Evolutionary conservation across 1,140 invertebrate species (phyloP).

Genomic region (Telenomus remus): DNA sequence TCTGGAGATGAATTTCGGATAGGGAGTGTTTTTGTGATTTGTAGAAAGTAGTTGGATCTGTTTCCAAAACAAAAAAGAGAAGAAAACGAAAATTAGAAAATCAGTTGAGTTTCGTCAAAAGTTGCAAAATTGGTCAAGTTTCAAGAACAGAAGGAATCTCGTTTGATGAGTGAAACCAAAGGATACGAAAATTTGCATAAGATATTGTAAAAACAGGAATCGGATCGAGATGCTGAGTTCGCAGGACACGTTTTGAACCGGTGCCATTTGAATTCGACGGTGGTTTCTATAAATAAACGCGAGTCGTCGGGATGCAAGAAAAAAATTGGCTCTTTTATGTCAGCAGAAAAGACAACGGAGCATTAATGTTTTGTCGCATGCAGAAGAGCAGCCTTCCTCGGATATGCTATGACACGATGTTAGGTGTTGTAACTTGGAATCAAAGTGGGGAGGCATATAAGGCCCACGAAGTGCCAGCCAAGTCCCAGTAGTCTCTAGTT

Average conservation of each 20-base stretch:
- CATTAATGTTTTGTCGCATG: constrained; percentile 24
- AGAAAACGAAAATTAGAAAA: too few species aligned
- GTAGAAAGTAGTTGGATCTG: too few species aligned
- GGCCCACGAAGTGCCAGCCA: constrained; percentile 64
- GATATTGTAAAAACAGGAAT: neutral
- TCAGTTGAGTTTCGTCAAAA: too few species aligned
- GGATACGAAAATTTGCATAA: neutral
- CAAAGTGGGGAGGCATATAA: constrained; percentile 75
- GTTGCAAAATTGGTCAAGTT: too few species aligned
- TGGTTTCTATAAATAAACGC: constrained; percentile 46
- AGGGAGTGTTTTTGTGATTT: too few species aligned
- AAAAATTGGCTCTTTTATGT: too few species aligned
- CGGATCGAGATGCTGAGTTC: neutral
- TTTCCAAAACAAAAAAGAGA: too few species aligned
- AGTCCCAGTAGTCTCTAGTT: constrained; percentile 73
- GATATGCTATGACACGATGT: constrained; percentile 53
- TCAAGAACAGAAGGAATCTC: too few species aligned
- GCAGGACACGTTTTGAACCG: constrained; percentile 18
- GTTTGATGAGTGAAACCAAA: neutral
- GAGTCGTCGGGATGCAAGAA: neutral
- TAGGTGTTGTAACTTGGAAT: constrained; percentile 69
- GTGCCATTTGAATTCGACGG: constrained; percentile 26
- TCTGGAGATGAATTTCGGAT: too few species aligned
- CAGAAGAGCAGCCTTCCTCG: constrained; percentile 63
- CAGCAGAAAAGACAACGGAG: too few species aligned